Conservation (phyloP, 2,797 vertebrate species). For the Ambastaia sidthimunki region DNA sequence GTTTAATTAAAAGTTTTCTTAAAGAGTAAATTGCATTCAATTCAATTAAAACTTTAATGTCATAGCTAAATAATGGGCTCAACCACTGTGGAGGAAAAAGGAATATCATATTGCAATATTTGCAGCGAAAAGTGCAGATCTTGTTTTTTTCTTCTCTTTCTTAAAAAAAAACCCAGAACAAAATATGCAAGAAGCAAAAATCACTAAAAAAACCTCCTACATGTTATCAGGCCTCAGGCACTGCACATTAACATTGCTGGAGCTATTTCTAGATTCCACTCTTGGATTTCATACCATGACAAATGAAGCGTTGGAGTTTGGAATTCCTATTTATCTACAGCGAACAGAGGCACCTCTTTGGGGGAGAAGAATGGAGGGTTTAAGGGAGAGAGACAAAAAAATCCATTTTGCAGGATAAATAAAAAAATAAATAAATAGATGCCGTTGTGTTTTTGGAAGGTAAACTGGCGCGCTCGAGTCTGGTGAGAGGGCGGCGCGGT, state of each 20-base stretch:
- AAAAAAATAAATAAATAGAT: slow-evolving; percentile 78
- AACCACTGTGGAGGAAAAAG: slow-evolving; percentile 74
- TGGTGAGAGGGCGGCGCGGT: slow-evolving; percentile 72
- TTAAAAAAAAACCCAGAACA: slow-evolving; percentile 70
- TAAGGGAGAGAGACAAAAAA: slow-evolving; percentile 71
- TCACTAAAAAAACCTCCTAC: slow-evolving; percentile 87
- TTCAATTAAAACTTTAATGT: slow-evolving; percentile 88
- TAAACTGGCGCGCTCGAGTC: slow-evolving; percentile 69
- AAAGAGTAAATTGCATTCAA: slow-evolving; percentile 86
- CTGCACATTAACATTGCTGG: slow-evolving; percentile 77
- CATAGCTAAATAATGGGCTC: slow-evolving; percentile 83
- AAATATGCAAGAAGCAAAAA: slow-evolving; percentile 86
- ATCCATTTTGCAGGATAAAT: slow-evolving; percentile 80
- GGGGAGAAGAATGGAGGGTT: slow-evolving; percentile 84
- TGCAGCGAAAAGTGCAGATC: slow-evolving; percentile 77
- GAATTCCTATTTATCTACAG: slow-evolving; percentile 85
- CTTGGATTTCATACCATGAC: slow-evolving; percentile 86
- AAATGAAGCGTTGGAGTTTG: slow-evolving; percentile 86
- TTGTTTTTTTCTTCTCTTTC: slow-evolving; percentile 56
- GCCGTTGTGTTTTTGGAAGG: slow-evolving; percentile 64
- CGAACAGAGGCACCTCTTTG: slow-evolving; percentile 81
- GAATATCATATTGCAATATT: slow-evolving; percentile 69
- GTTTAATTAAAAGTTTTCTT: slow-evolving; percentile 90
- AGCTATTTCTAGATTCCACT: slow-evolving; percentile 86
- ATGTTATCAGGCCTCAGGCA: slow-evolving; percentile 81